Conservation (phyloP, 1,140 invertebrate species). For the Choristoneura fumiferana region DNA sequence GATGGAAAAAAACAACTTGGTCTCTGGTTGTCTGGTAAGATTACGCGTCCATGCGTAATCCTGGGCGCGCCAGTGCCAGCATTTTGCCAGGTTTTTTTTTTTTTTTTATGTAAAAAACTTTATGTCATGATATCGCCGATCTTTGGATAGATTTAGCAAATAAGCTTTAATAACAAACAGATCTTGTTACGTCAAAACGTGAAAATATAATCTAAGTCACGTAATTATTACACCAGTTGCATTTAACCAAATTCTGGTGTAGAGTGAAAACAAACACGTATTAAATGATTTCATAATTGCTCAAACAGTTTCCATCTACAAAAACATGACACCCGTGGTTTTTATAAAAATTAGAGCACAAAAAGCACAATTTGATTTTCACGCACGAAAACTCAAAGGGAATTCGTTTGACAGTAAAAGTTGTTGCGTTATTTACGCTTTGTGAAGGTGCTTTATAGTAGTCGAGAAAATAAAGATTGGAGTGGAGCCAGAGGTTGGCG, state of each 20-base stretch:
- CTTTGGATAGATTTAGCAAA: too few species aligned
- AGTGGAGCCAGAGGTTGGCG: slow-evolving; percentile 36
- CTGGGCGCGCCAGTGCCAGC: too few species aligned
- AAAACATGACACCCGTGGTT: slow-evolving; percentile 17
- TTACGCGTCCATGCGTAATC: too few species aligned
- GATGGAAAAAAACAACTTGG: too few species aligned
- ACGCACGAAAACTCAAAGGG: slow-evolving; percentile 35
- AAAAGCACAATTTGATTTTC: slow-evolving; percentile 33
- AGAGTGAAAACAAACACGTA: slow-evolving; percentile 5
- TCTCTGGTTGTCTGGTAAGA: too few species aligned
- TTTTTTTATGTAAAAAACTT: too few species aligned
- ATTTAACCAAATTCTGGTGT: not conserved
- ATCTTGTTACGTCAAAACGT: not conserved
- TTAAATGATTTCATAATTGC: slow-evolving; percentile 11
- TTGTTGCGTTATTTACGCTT: slow-evolving; percentile 38
- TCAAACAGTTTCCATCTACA: slow-evolving; percentile 11
- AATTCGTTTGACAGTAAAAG: slow-evolving; percentile 39
- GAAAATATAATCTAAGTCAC: not conserved
- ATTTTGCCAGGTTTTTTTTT: too few species aligned
- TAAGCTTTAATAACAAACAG: too few species aligned
- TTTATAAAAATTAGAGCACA: slow-evolving; percentile 20
- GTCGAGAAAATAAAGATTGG: slow-evolving; percentile 46
- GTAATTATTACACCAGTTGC: slow-evolving; percentile 1
- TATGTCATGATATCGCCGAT: too few species aligned
- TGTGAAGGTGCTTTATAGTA: slow-evolving; percentile 38